Evolutionary conservation across 2,888 invertebrate species (phyloP).

Genomic region (Tortrix viridana): DNA sequence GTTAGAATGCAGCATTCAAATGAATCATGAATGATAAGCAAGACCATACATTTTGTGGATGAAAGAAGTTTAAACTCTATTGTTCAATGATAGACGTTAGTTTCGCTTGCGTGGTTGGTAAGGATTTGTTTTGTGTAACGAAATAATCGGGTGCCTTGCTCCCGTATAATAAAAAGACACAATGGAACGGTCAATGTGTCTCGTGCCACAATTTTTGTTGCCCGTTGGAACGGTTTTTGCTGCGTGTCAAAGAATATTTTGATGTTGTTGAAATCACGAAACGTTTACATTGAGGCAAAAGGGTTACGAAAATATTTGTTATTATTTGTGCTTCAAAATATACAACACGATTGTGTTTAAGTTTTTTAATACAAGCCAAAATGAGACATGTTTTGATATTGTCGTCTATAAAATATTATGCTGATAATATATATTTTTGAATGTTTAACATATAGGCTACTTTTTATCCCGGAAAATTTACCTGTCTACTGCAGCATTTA

Average conservation of each 20-base stretch:
- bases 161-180: conserved; percentile 67
- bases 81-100: conserved; percentile 14
- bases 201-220: conserved; percentile 76
- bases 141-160: conserved; percentile 63
- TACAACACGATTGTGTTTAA: no score
- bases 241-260: conserved; percentile 53
- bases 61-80: conserved; percentile 40
- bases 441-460: no score
- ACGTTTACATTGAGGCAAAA: neutral
- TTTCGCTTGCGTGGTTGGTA: conserved; percentile 38
- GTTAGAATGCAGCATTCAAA: conserved; percentile 25
- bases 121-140: conserved; percentile 63
- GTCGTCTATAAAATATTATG: no score
- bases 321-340: neutral
- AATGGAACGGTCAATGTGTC: conserved; percentile 75
- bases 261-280: conserved; percentile 61
- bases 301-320: no score
- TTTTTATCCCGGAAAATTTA: no score
- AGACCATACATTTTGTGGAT: conserved; percentile 34
- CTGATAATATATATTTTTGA: no score
- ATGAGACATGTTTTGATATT: no score
- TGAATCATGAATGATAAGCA: conserved; percentile 44
- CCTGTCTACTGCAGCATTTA: no score
- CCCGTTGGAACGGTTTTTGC: conserved; percentile 53
- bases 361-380: no score